Base-by-base conservation (phyloP, 2,888 invertebrate species). In the Rhaphigaster nebulosa region DNA sequence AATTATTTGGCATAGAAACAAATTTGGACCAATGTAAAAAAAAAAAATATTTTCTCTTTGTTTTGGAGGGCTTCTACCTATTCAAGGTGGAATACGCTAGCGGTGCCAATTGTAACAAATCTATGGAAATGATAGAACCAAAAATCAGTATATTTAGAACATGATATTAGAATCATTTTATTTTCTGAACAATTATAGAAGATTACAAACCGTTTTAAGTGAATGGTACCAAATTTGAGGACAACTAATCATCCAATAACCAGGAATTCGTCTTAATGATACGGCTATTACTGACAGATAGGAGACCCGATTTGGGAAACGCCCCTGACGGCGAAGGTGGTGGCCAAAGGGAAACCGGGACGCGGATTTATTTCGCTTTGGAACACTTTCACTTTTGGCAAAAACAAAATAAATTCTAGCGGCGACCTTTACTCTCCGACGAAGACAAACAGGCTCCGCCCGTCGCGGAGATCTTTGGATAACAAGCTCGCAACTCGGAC, bases 381-480 rank as follows among this genome's bases (percentile, higher is more conserved):
- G 20, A 38, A 10, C 20, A 76, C 70, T 76, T 76, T 76, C 70
- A 76, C 70, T 76, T 76, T 76, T 38, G 34, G 34, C 70, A 38
- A 76, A 76, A 76, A 76, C 38, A 76, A 76, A 76, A 76, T 38
- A 76, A 76, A 76, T 76, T 23, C 70, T 76, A 8, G 20, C 34
- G 38, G 2, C 20, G 65, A 65, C 70, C 38, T 76, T 34, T 34
- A 38, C 38, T 20, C 34, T 13, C 38, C 5, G 38, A 52, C 70
- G 34, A 76, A 76, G 34, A 76, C 70, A 76, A 52, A 52, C 52
- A 76, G 18, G 52, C 52, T 8, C 5, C 45, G 45, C 45, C 45
- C 70, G 10, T 5, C 3, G 18, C 29, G 3, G 52, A 38, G 70
- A 38, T 76, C 38, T 4, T 0, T 1, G 52, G 70, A 38, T 38